Percentiles rank a stretch among this genome's conserved stretches.
phyloP scores from a whole-genome alignment of 2,797 vertebrate genomes.

The Rhinophrynus dorsalis region DNA sequence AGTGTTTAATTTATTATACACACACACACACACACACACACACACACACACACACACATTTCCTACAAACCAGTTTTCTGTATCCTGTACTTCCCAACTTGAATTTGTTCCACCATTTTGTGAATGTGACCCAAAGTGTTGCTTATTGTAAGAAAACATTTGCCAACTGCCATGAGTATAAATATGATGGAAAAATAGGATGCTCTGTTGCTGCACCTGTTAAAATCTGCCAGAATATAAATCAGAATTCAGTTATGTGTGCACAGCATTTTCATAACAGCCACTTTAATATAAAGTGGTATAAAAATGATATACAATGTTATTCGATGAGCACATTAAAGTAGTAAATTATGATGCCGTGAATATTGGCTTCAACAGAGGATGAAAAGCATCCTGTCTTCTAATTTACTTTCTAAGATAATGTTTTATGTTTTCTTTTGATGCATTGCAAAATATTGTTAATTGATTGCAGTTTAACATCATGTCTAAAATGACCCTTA shows the following conservation, averaged over 20 bases:
- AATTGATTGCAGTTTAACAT: slow-evolving; percentile 22
- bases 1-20: no score
- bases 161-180: not conserved
- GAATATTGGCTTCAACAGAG: slow-evolving; percentile 27
- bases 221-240: slow-evolving; percentile 13
- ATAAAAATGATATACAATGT: slow-evolving; percentile 40
- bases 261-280: slow-evolving; percentile 32
- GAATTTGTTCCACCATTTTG: no score
- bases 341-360: slow-evolving; percentile 35
- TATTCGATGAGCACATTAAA: slow-evolving; percentile 37
- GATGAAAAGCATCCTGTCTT: slow-evolving; percentile 33
- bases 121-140: no score
- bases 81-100: no score
- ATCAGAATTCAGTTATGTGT: slow-evolving; percentile 26
- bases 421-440: slow-evolving; percentile 20
- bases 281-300: slow-evolving; percentile 38
- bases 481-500: slow-evolving; percentile 1
- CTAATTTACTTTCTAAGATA: slow-evolving; percentile 19
- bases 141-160: no score
- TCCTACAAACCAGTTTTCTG: no score
- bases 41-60: no score
- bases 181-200: not conserved
- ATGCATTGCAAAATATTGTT: slow-evolving; percentile 16
- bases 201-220: slow-evolving; percentile 2
- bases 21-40: no score